Evolutionary conservation across 2,113 vertebrate species (phyloP), one percentile per base, ranked within the genome.

Genomic region (Albula goreensis): DNA sequence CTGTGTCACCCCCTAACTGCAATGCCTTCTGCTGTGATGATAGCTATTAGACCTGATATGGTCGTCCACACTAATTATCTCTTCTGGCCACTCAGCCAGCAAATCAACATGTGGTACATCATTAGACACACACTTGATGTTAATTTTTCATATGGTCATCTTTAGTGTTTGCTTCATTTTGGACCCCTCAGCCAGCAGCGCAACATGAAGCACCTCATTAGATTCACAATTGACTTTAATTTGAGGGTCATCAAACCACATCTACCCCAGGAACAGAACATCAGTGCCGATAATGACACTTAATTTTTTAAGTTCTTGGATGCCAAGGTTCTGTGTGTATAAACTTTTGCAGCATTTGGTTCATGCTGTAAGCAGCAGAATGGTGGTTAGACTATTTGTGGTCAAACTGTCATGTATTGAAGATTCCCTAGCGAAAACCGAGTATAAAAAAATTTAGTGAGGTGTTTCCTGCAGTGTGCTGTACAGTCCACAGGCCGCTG

Each of bases 71-170:
- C 22, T 74, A 74, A 74, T 74, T 25, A 74, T 74, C 70, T 74
- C 70, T 74, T 85, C 57, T n/a, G 51, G 5, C 70, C n/a, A 31
- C 70, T 74, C 82, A 84, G 86, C 82, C 83, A 78, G 82, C 86
- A 83, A 66, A 83, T 87, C 86, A 78, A 83, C 83, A 87, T 78
- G 86, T 85, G 86, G 83, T 57, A 25, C 53, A 11, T 85, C 79
- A 87, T 81, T 85, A 85, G 84, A 81, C 84, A 63, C 78, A 77
- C 80, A 48, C 84, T 52, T n/a, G 31, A 84, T 25, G 49, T 74
- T 87, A 60, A 74, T 78, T 50, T 81, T 74, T 74, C 70, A 19
- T 78, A 57, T 74, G 77, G 82, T 88, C 78, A 85, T 74, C 84
- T n/a, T 12, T 56, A 50, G 50, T 57, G 63, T 83, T 80, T 41